A percentile compares a stretch with the other conserved stretches of the same genome.
Conservation (phyloP, 2,797 vertebrate species). For the Crocodylus rhombifer region DNA sequence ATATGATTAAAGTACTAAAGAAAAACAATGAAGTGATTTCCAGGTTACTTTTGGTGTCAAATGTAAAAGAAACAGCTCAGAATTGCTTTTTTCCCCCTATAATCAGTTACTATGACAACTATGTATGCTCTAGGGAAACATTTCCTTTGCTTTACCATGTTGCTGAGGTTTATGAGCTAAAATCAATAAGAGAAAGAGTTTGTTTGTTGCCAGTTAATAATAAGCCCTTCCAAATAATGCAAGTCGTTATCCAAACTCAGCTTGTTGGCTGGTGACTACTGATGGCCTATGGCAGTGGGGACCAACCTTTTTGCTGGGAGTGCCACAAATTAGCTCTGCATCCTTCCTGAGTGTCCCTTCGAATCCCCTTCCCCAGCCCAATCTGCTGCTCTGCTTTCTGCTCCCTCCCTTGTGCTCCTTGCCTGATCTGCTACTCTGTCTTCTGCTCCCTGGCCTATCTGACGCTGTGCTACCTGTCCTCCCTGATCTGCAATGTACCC, state of each 20-base stretch:
- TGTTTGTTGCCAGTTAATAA: neutral
- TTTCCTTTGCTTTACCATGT: neutral
- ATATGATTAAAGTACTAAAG: neutral
- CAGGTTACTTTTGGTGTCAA: neutral
- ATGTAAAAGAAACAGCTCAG: neutral
- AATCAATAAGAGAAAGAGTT: neutral
- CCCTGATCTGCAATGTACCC: too few relatives aligned
- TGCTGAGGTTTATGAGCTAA: neutral
- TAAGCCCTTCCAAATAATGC: neutral
- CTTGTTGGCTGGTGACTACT: neutral
- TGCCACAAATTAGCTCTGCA: too few relatives aligned
- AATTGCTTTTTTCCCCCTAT: neutral
- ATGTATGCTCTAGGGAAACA: neutral
- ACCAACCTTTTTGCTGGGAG: neutral
- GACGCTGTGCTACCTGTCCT: too few relatives aligned
- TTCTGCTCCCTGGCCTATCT: too few relatives aligned
- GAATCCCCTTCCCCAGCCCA: too few relatives aligned
- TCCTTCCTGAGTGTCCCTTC: too few relatives aligned
- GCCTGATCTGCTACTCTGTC: too few relatives aligned
- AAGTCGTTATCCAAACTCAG: neutral
- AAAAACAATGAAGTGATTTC: neutral
- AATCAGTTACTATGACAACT: neutral
- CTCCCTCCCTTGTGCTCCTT: too few relatives aligned
- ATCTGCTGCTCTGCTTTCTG: too few relatives aligned
- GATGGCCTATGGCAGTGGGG: rapidly evolving